Conservation (phyloP, 1,140 invertebrate genomes). For the Ceratoteleas bidentatus region DNA sequence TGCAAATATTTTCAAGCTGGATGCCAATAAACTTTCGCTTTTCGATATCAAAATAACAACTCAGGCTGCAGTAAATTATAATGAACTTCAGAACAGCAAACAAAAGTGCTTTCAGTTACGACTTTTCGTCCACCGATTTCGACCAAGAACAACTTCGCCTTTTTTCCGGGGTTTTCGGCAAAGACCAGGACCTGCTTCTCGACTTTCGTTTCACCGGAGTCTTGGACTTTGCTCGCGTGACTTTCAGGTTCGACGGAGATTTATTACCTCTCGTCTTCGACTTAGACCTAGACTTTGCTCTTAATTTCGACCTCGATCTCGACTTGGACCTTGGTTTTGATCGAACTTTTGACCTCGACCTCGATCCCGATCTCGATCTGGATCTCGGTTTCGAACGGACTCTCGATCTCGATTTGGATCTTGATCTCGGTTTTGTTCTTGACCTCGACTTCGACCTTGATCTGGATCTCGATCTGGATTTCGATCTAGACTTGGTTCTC, state of each 20-base stretch:
- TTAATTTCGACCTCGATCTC: background rate
- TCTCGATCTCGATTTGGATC: background rate
- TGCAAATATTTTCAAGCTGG: too few species aligned
- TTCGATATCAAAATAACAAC: too few species aligned
- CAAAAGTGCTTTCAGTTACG: background rate
- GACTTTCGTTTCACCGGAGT: constrained; percentile 62
- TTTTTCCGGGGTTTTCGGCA: constrained; percentile 73
- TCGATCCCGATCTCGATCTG: background rate
- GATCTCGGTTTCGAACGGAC: background rate
- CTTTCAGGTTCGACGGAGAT: constrained; percentile 20
- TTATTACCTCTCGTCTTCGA: background rate
- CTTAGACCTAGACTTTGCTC: background rate
- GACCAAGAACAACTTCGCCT: constrained; percentile 76
- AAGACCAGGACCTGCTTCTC: constrained; percentile 77
- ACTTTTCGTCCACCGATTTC: constrained; percentile 63
- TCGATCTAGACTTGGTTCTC: too few species aligned
- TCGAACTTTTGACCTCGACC: constrained; percentile 1
- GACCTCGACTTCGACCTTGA: background rate
- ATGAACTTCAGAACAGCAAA: too few species aligned
- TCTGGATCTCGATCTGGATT: constrained; percentile 11
- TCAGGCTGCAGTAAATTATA: too few species aligned
- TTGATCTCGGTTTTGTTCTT: background rate
- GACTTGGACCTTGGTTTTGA: constrained; percentile 2
- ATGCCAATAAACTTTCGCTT: too few species aligned
- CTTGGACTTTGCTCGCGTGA: constrained; percentile 41